A percentile compares a stretch with the other conserved stretches of the same genome.
Evolutionary conservation across 2,113 vertebrate species (phyloP).

Genomic region (Nannospalax galili): DNA sequence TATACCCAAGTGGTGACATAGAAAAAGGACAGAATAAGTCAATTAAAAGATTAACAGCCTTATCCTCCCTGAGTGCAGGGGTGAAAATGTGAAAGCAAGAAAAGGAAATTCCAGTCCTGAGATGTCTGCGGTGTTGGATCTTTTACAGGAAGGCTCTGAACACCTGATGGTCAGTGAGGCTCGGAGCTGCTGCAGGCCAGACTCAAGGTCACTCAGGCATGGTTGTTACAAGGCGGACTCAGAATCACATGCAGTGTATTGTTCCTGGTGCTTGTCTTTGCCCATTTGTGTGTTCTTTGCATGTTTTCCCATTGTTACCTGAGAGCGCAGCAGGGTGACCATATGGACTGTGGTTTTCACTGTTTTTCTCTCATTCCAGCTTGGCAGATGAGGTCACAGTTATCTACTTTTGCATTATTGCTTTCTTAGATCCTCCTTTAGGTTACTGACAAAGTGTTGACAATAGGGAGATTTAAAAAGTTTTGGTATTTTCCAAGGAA

Average conservation of each 20-base stretch:
- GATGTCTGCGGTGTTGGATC: background rate
- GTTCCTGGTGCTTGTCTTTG: background rate
- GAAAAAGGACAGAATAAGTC: background rate
- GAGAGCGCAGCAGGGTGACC: background rate
- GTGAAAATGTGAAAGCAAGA: background rate
- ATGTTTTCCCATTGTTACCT: background rate
- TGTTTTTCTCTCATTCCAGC: background rate
- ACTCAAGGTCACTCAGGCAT: background rate
- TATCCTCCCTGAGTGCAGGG: background rate
- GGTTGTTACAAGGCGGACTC: background rate
- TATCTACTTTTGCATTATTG: conserved; percentile 18
- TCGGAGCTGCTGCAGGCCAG: background rate
- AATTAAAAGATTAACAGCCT: background rate
- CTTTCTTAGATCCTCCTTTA: background rate
- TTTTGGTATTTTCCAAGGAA: conserved; percentile 20
- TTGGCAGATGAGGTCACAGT: background rate
- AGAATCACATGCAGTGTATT: background rate
- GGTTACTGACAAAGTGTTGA: conserved; percentile 45
- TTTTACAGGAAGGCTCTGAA: background rate
- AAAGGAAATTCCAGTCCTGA: background rate
- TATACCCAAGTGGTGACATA: background rate
- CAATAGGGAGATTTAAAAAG: conserved; percentile 10
- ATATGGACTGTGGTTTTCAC: conserved; percentile 7
- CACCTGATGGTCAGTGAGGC: background rate
- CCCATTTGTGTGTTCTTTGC: background rate